Percentiles rank a stretch among this genome's conserved stretches.
phyloP scores from a whole-genome alignment of 2,113 vertebrate species.

The Callospermophilus lateralis region DNA sequence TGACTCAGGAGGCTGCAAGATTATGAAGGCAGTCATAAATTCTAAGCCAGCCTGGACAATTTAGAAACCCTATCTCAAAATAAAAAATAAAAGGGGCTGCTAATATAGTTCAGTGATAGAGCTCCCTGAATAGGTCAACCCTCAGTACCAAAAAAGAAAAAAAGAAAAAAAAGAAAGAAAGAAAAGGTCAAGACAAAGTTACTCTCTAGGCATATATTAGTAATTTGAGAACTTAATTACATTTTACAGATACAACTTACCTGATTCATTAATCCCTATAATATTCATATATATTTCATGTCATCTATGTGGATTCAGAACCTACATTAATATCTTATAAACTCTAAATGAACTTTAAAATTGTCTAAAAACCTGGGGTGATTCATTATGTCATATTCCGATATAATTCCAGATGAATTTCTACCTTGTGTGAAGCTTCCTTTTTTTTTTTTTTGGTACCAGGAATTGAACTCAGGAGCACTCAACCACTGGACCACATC shows the following conservation, averaged over 20 bases:
- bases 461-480: too few species aligned
- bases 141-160: not conserved
- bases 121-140: too few species aligned
- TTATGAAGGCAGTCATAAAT: too few species aligned
- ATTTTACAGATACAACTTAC: not conserved
- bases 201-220: not conserved
- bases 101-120: too few species aligned
- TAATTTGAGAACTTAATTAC: not conserved
- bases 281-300: not conserved
- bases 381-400: too few species aligned
- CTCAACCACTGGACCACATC: too few species aligned
- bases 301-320: not conserved
- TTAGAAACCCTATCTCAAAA: not conserved
- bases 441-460: not conserved
- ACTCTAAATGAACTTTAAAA: not conserved
- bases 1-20: too few species aligned
- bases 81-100: too few species aligned
- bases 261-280: constrained; percentile 29
- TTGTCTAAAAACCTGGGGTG: not conserved
- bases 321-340: not conserved
- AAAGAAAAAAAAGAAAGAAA: not conserved
- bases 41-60: not conserved
- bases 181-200: not conserved
- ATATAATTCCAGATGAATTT: not conserved
- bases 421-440: not conserved